Conservation (phyloP, 2,113 vertebrate genomes). For the Spheniscus mendiculus region DNA sequence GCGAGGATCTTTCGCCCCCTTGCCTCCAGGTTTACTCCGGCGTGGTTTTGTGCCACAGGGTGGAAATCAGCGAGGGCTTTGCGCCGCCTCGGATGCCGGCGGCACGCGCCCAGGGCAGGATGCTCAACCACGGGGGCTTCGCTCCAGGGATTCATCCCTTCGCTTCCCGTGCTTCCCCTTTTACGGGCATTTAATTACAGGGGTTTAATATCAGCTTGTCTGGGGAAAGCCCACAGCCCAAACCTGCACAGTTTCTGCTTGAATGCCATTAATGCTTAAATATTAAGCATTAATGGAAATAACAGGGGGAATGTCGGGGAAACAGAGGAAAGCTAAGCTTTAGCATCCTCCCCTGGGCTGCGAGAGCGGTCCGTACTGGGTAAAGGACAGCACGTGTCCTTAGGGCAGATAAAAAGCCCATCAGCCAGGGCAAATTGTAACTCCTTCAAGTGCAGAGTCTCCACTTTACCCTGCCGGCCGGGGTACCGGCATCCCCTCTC, state of each 20-base stretch:
- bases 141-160: not conserved
- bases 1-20: not conserved
- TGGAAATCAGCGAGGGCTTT: not conserved
- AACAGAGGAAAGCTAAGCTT: not conserved
- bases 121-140: not conserved
- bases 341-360: not conserved
- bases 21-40: rapidly evolving
- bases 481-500: not conserved
- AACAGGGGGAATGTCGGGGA: rapidly evolving
- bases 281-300: not conserved
- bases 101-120: rapidly evolving
- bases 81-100: rapidly evolving
- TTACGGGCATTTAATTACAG: not conserved
- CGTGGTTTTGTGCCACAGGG: rapidly evolving
- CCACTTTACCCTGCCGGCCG: not conserved
- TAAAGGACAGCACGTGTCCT: not conserved
- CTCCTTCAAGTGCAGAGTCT: not conserved
- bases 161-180: not conserved
- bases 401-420: not conserved
- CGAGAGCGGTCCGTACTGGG: not conserved
- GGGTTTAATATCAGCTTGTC: not conserved
- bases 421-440: not conserved
- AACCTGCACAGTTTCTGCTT: not conserved
- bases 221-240: not conserved
- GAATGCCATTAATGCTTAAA: rapidly evolving